phyloP scores from a whole-genome alignment of 2,113 vertebrate genomes.

The Phylloscopus trochiloides region DNA sequence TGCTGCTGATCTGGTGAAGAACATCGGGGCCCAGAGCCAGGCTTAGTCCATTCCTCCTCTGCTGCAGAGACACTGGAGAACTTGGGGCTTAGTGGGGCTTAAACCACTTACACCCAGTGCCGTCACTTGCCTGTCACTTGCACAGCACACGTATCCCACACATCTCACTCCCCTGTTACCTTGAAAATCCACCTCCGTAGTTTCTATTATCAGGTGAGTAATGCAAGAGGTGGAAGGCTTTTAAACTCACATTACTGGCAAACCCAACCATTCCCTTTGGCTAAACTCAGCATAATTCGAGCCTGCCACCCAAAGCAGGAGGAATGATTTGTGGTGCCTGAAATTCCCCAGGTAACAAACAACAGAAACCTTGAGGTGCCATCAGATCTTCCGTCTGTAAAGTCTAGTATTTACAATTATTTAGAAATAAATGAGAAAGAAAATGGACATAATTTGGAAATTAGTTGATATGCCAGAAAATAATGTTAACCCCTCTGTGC shows the following conservation, averaged over 20 bases:
- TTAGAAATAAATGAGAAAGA: neutral
- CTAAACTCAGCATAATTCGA: neutral
- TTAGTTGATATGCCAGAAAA: neutral
- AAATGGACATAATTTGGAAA: neutral
- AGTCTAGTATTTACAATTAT: neutral
- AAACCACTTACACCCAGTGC: neutral
- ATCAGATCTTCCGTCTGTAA: neutral
- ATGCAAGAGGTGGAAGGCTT: neutral
- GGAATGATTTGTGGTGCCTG: neutral
- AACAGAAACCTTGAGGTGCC: neutral
- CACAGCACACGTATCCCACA: neutral
- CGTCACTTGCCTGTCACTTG: neutral
- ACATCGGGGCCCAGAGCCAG: neutral
- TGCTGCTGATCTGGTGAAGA: neutral
- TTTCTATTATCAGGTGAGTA: neutral
- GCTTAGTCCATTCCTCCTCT: neutral
- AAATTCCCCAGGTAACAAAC: neutral
- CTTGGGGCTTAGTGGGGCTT: neutral
- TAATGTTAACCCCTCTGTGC: neutral
- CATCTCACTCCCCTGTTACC: neutral
- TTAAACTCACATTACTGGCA: neutral
- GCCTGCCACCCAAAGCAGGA: neutral
- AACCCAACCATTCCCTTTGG: neutral
- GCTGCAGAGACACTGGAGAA: neutral
- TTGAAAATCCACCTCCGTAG: neutral